Evolutionary conservation across 1,140 invertebrate species (phyloP), one percentile per base, ranked within the genome.

Genomic region (Dufourea novaeangliae): DNA sequence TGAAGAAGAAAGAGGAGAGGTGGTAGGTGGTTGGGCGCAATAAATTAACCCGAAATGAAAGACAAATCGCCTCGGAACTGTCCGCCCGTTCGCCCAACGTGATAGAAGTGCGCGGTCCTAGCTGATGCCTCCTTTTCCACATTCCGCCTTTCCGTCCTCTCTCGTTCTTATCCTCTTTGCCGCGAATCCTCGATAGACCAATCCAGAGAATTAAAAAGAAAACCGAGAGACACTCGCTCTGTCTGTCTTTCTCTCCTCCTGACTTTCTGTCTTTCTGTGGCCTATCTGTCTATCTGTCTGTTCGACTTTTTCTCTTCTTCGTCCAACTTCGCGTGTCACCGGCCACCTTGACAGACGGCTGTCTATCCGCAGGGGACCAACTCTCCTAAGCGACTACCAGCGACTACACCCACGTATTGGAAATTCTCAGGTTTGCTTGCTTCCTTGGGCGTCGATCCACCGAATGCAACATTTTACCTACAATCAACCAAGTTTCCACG

Each of bases 11-110:
- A 71, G n/a, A 41, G 68, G n/a, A 29, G 67, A 78, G 72, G 67
- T 61, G 72, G 67, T 61, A 69, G 46, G 67, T 83, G 88, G 82
- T 85, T 75, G 83, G 81, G 87, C 82, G 90, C 92, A 89, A 92
- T 92, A 92, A 92, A 92, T 92, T 92, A 92, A 89, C 90, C 87
- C 91, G 89, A 92, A 92, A 92, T 92, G 92, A 92, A 92, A 92
- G 92, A 92, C 92, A 92, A 92, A 92, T 92, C 91, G 91, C 91
- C 86, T 87, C 86, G 74, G 85, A 92, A 89, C 90, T 92, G 92
- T 92, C 92, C 92, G 92, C 92, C 91, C 91, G 91, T 90, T 90
- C 88, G 88, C 90, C 89, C 90, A 84, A 88, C 87, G 90, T 92
- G 91, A 92, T 92, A 92, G 91, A 92, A 92, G 89, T 84, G 80